A percentile compares a stretch with the other conserved stretches of the same genome.
Evolutionary conservation across 2,113 vertebrate species (phyloP).

Genomic region (Colossoma macropomum): DNA sequence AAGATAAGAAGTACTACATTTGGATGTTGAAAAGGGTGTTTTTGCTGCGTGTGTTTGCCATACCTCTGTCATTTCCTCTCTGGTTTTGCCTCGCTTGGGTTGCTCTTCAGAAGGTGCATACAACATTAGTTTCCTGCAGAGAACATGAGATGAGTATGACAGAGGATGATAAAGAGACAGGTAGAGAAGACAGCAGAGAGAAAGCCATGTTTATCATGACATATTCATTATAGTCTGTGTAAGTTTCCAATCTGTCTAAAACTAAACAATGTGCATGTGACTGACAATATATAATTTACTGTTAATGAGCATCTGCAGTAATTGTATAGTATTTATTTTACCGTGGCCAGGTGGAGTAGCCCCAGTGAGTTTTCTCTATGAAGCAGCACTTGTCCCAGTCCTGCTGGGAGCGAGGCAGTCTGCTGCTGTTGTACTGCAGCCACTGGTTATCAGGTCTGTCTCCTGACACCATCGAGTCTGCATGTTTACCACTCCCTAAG

Average conservation of each 20-base stretch:
- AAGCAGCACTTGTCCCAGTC: conserved; percentile 89
- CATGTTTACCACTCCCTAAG: conserved; percentile 67
- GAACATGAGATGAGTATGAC: not conserved
- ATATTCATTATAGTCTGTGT: not conserved
- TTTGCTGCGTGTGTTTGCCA: not conserved
- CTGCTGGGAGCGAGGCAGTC: conserved; percentile 84
- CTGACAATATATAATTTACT: not conserved
- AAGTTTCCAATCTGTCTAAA: too few species aligned
- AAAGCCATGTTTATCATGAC: not conserved
- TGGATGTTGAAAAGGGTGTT: not conserved
- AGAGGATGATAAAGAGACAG: not conserved
- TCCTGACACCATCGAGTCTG: conserved; percentile 80
- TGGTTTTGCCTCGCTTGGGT: conserved; percentile 85
- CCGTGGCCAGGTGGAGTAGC: conserved; percentile 94
- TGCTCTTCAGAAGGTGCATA: conserved; percentile 90
- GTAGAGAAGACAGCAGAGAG: too few species aligned
- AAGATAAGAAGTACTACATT: too few species aligned
- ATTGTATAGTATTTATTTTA: conserved; percentile 55
- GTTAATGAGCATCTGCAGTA: not conserved
- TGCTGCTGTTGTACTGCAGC: conserved; percentile 90
- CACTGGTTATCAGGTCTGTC: conserved; percentile 93
- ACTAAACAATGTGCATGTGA: too few species aligned
- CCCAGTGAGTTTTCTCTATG: conserved; percentile 98
- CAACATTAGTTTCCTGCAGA: conserved; percentile 85
- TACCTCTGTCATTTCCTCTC: conserved; percentile 93